A percentile compares a stretch with the other conserved stretches of the same genome.
Conservation (phyloP, 2,797 vertebrate species). For the Pitangus sulphuratus region DNA sequence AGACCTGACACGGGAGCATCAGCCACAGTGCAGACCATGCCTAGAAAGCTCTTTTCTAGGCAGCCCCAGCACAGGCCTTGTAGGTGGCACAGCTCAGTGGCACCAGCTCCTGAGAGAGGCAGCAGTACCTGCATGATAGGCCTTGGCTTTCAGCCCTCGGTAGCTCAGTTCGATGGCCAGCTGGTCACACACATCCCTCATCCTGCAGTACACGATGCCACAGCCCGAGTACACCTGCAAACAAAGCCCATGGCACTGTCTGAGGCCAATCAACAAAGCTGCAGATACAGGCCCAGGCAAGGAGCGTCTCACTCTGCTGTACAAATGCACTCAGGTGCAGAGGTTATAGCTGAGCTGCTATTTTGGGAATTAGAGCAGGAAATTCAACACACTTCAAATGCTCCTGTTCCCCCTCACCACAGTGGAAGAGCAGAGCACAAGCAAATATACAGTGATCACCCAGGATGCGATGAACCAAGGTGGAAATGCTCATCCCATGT, state of each 20-base stretch:
- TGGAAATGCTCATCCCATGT: neutral
- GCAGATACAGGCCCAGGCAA: neutral
- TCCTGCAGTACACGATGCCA: conserved; percentile 97
- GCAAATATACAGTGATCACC: rapidly evolving
- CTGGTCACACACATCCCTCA: conserved; percentile 91
- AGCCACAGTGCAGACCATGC: neutral
- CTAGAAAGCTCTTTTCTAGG: neutral
- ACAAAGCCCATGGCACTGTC: neutral
- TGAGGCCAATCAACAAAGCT: neutral
- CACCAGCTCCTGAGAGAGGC: neutral
- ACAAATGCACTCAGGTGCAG: neutral
- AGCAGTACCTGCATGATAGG: conserved; percentile 93
- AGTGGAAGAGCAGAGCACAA: neutral
- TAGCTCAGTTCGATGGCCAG: conserved; percentile 89
- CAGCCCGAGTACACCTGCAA: conserved; percentile 83
- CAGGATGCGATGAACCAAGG: neutral
- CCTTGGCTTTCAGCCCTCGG: conserved; percentile 86
- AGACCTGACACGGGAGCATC: neutral
- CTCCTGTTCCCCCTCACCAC: neutral
- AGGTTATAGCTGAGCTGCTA: neutral
- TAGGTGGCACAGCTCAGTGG: neutral
- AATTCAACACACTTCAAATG: neutral
- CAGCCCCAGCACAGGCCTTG: neutral
- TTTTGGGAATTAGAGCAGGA: neutral
- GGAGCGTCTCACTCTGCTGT: neutral